These are phyloP conservation scores for Teleiodes luculella DNA, from an alignment of 2,888 invertebrate species.

Conservation along the genomic window DNA sequence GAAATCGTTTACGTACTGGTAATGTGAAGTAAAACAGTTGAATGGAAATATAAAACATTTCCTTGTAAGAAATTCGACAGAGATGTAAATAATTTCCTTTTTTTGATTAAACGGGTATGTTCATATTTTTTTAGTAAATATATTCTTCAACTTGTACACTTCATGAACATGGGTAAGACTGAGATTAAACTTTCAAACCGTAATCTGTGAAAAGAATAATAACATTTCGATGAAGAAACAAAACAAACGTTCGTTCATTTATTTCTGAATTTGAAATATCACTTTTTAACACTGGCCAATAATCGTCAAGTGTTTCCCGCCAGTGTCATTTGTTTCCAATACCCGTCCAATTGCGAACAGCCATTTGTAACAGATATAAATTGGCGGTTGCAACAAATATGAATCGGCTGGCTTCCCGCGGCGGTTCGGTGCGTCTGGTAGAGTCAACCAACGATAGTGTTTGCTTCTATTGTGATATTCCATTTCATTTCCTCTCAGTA, in stretches of 20 bases:
- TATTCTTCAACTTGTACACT: no score
- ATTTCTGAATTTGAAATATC: slow-evolving; percentile 16
- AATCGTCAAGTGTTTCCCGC: slow-evolving; percentile 37
- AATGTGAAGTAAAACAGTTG: slow-evolving; percentile 1
- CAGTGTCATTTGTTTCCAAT: slow-evolving; percentile 65
- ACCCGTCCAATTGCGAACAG: slow-evolving; percentile 57
- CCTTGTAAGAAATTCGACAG: neutral
- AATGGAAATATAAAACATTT: neutral
- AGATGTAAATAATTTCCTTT: neutral
- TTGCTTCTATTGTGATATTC: neutral
- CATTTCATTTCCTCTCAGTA: neutral
- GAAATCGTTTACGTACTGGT: slow-evolving; percentile 11
- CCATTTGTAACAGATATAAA: slow-evolving; percentile 71
- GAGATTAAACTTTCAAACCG: no score
- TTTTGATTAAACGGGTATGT: no score
- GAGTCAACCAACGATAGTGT: neutral
- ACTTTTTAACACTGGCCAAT: slow-evolving; percentile 26
- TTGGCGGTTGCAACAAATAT: slow-evolving; percentile 66
- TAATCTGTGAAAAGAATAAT: no score
- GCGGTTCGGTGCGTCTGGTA: neutral
- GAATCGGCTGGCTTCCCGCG: slow-evolving; percentile 47
- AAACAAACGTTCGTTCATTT: neutral
- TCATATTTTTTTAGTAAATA: no score
- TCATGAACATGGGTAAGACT: no score
- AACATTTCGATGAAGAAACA: neutral